phyloP scores from a whole-genome alignment of 2,888 invertebrate species.

The Seira musarum region DNA sequence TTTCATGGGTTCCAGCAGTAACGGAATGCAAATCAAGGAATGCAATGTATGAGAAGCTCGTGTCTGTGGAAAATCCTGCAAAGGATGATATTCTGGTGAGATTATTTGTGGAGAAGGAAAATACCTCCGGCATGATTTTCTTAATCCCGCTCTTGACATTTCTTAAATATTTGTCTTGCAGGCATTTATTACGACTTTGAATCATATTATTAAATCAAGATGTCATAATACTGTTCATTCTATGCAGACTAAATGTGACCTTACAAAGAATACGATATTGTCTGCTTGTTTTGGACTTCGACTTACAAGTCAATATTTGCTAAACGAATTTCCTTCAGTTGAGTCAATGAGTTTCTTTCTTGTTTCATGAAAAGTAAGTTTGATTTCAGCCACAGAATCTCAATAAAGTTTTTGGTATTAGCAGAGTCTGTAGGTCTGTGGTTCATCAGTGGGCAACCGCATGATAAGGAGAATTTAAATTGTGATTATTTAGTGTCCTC shows the following conservation, averaged over 20 bases:
- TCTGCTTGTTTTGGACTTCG: no score
- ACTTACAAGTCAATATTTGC: no score
- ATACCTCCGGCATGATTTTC: constrained; percentile 42
- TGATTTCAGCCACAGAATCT: constrained; percentile 59
- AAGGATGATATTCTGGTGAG: constrained; percentile 60
- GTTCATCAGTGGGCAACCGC: constrained; percentile 66
- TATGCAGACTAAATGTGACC: constrained; percentile 29
- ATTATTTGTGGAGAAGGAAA: constrained; percentile 51
- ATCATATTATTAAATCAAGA: no score
- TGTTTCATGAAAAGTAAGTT: no score
- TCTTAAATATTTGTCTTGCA: not conserved
- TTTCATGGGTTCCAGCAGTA: constrained; percentile 56
- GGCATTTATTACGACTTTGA: not conserved
- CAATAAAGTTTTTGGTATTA: constrained; percentile 64
- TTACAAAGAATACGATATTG: constrained; percentile 56
- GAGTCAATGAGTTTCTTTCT: no score
- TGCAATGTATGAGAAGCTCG: constrained; percentile 42
- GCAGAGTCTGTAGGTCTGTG: constrained; percentile 39
- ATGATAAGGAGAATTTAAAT: constrained; percentile 58
- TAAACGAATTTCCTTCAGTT: no score
- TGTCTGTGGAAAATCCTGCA: constrained; percentile 49
- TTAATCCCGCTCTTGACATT: no score
- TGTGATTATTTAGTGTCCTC: constrained; percentile 61
- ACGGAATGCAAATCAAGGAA: constrained; percentile 46
- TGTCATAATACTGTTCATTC: not conserved